These are phyloP conservation scores for Malacoctenus gilli DNA, from an alignment of 2,797 vertebrate genomes.

Conservation along the genomic window DNA sequence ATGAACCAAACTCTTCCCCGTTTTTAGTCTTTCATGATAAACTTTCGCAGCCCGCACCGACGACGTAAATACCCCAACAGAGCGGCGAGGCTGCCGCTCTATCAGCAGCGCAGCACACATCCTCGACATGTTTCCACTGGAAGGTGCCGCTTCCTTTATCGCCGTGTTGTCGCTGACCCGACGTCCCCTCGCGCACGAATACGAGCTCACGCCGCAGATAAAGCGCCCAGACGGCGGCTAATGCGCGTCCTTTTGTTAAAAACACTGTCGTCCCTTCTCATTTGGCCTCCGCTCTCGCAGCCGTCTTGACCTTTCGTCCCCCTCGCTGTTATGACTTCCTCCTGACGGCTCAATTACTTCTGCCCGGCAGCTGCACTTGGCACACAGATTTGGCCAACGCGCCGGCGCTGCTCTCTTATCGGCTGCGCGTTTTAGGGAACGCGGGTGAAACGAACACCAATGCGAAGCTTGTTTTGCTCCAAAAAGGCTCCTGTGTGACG, in stretches of 20 bases:
- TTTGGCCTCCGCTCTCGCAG: constrained; percentile 3
- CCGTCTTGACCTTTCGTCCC: constrained; percentile 42
- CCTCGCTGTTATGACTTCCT: constrained; percentile 59
- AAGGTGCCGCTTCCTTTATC: constrained; percentile 61
- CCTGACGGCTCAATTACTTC: constrained; percentile 49
- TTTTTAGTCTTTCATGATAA: too few species aligned
- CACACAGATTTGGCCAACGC: constrained; percentile 11
- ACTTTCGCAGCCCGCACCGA: constrained; percentile 8
- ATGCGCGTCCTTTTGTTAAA: constrained; percentile 11
- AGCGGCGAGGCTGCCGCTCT: constrained; percentile 13
- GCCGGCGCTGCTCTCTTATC: neutral
- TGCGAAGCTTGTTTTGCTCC: too few species aligned
- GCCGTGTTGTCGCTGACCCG: constrained; percentile 28
- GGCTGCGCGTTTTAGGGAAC: too few species aligned
- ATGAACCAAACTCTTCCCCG: too few species aligned
- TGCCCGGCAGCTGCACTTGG: neutral
- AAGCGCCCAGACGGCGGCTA: neutral
- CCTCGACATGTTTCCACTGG: constrained; percentile 63
- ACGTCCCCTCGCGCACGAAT: constrained; percentile 2
- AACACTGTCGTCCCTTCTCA: constrained; percentile 1
- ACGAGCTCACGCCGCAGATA: too few species aligned
- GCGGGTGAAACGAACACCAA: too few species aligned
- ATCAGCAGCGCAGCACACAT: constrained; percentile 53
- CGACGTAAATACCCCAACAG: constrained; percentile 7
- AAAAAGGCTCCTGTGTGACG: too few species aligned